Evolutionary conservation across 2,888 invertebrate genomes (phyloP), one percentile per base, ranked within the genome.

Genomic region (Tetrapedia diversipes): DNA sequence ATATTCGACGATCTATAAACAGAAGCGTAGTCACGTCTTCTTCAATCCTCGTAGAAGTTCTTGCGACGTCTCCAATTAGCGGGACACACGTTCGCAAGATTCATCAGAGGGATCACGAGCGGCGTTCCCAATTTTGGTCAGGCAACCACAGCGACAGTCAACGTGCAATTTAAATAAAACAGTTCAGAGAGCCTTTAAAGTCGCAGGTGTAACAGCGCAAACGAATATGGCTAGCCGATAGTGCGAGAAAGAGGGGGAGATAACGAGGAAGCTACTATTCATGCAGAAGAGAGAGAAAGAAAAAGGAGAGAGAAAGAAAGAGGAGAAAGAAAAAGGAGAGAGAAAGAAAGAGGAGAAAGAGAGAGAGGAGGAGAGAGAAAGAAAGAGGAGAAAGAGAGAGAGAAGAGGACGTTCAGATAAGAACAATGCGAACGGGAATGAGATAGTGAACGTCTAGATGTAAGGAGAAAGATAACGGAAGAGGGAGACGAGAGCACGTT

Each of bases 381-480:
- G 27, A 41, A 11, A 27, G n/a, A 32, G 2, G 49, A 24, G 32
- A 59, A 59, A 59, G 16, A 57, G 51, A 14, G n/a, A 68, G 14
- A 45, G 34, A 60, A 24, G 29, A 34, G 47, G 29, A 59, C 49
- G 37, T 22, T 19, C 37, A 19, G 39, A 57, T 16, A 16, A 51
- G 27, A 32, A 14, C 1, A 16, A 10, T 11, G 24, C 19, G 1
- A 6, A 22, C 11, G 24, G 1, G 54, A 63, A 19, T 39, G 54
- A 53, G 72, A 67, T 43, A 39, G 53, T 53, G 72, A 51, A 27
- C 43, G 51, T 53, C 41, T 47, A 61, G 84, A 81, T 79, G 56
- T 19, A 60, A 77, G 60, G 54, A 53, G 64, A 49, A 24, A 81
- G 84, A 81, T 83, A 84, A 83, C 69, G 79, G 72, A 83, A 77